phyloP scores from a whole-genome alignment of 2,888 invertebrate species.

The Prionchulus punctatus region DNA sequence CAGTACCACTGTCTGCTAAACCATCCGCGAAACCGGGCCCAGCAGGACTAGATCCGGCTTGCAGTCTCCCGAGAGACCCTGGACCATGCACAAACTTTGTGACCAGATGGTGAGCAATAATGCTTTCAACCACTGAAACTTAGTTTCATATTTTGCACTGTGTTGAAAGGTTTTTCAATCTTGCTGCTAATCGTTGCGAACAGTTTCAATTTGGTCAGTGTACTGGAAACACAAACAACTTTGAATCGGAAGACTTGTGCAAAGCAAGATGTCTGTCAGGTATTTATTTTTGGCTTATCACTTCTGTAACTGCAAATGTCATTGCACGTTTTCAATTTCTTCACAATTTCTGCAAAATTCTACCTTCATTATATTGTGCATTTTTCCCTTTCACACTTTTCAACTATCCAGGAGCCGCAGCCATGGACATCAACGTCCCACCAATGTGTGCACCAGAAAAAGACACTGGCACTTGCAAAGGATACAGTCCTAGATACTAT shows the following conservation, averaged over 20 bases:
- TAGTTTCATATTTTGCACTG: neutral
- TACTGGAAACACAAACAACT: conserved; percentile 28
- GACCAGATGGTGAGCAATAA: neutral
- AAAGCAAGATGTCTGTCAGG: conserved; percentile 10
- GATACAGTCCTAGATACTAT: conserved; percentile 24
- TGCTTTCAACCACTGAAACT: neutral
- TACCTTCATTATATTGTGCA: neutral
- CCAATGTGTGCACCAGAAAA: conserved; percentile 22
- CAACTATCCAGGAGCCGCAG: conserved; percentile 1
- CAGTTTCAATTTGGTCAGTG: conserved; percentile 27
- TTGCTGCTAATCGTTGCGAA: conserved; percentile 22
- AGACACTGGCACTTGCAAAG: conserved; percentile 23
- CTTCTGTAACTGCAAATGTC: no score
- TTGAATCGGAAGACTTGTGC: conserved; percentile 15
- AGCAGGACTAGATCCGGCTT: neutral
- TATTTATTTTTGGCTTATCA: neutral
- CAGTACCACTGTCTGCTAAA: neutral
- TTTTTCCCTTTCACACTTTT: neutral
- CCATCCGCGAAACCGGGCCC: neutral
- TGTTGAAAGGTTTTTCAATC: conserved; percentile 23
- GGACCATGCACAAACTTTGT: conserved; percentile 3
- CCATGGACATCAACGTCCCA: conserved; percentile 19
- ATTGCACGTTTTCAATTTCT: no score
- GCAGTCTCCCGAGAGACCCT: conserved; percentile 2
- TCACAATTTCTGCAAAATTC: no score